These are phyloP conservation scores for Microctonus aethiopoides DNA, from an alignment of 2,888 invertebrate species.

Conservation along the genomic window DNA sequence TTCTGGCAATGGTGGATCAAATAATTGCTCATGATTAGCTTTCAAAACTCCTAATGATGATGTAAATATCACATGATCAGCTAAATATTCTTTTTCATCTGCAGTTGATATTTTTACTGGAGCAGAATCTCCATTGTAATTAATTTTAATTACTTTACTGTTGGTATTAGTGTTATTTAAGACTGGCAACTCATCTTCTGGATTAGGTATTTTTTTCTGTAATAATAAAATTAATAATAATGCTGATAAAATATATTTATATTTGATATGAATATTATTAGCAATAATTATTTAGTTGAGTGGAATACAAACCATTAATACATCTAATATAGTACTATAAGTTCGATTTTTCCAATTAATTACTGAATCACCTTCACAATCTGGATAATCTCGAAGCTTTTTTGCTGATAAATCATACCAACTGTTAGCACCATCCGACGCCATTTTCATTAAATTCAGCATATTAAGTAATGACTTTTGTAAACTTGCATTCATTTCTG, in stretches of 20 bases:
- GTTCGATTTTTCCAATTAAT: constrained; percentile 55
- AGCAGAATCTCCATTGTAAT: constrained; percentile 42
- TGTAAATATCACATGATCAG: constrained; percentile 76
- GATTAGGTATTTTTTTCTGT: constrained; percentile 57
- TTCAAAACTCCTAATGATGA: constrained; percentile 79
- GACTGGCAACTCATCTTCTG: constrained; percentile 53
- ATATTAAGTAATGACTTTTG: too few species aligned
- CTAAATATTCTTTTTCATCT: constrained; percentile 70
- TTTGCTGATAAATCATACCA: constrained; percentile 40
- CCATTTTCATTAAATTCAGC: too few species aligned
- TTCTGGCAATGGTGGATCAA: constrained; percentile 71
- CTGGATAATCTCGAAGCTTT: constrained; percentile 14
- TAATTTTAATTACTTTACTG: constrained; percentile 50
- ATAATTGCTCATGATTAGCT: constrained; percentile 68
- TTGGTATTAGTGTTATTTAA: constrained; percentile 50
- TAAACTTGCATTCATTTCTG: too few species aligned
- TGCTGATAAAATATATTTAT: too few species aligned
- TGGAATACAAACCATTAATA: constrained; percentile 55
- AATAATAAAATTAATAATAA: background rate
- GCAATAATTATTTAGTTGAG: too few species aligned
- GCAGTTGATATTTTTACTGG: constrained; percentile 46
- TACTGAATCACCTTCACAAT: constrained; percentile 42
- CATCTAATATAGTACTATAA: constrained; percentile 51
- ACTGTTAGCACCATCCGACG: constrained; percentile 34
- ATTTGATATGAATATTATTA: background rate